Base-by-base conservation (phyloP, 2,797 vertebrate genomes). In the Micromesistius poutassou region DNA sequence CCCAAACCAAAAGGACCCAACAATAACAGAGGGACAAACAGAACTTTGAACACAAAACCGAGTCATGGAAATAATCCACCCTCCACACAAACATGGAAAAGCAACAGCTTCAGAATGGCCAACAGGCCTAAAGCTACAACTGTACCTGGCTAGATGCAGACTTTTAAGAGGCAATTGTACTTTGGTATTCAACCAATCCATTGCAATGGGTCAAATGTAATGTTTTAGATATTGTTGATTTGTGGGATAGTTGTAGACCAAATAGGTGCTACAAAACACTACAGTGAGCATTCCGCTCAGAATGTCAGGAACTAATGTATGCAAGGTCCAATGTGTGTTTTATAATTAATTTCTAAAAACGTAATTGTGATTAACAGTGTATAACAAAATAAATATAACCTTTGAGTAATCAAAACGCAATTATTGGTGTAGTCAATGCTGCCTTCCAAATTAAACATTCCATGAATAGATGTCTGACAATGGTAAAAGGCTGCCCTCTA, bases 1-100 rank as follows among this genome's bases (percentile, higher is more conserved):
- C 95, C 95, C 77, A 95, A 93, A 91, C 92, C 93, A 79, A 96
- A 94, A 91, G 76, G 91, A 81, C 83, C 55, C 14, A 81, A 72
- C 75, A 80, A 89, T 76, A 87, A 88, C 46, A 93, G 89, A 88
- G 79, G 88, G 86, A 88, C 89, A 72, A 86, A 81, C 83, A 91
- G 82, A 87, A 82, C 22, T 77, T 68, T 85, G 74, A 71, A 75
- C 28, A 76, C n/a, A 7, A 75, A 50, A 76, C 79, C 80, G 72
- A 81, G 62, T 31, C 82, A 78, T 72, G 74, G 42, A 76, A 78
- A 75, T n/a, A 16, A 55, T 25, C 76, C 62, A 9, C 9, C 80
- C 10, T 72, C 73, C 28, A 31, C 77, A 14, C 68, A 80, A 40
- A 55, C 71, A 55, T 77, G 75, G 28, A 82, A 87, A 81, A 75